A percentile compares a stretch with the other conserved stretches of the same genome.
phyloP scores from a whole-genome alignment of 2,797 vertebrate species.

The Sparidentex hasta region DNA sequence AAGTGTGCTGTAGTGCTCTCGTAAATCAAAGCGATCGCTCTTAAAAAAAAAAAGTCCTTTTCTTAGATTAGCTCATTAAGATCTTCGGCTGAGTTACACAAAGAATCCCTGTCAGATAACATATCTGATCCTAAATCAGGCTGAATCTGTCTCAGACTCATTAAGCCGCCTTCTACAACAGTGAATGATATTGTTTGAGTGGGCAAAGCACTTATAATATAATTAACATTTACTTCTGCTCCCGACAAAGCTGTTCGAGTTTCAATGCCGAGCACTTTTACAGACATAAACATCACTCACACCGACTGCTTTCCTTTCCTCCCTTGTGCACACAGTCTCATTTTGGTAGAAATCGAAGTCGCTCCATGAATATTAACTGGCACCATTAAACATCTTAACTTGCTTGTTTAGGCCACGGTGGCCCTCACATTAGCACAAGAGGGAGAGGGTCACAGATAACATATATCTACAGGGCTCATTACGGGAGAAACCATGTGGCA shows the following conservation, averaged over 20 bases:
- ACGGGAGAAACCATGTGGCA: conserved; percentile 19
- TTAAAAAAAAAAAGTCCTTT: conserved; percentile 1
- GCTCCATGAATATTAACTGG: conserved; percentile 24
- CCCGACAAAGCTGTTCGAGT: conserved; percentile 16
- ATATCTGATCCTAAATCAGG: neutral
- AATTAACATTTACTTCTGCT: conserved; percentile 12
- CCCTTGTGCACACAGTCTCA: conserved; percentile 20
- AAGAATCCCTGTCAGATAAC: neutral
- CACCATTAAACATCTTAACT: conserved; percentile 42
- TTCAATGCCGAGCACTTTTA: conserved; percentile 9
- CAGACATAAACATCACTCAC: conserved; percentile 32
- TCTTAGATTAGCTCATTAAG: neutral
- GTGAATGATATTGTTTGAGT: neutral
- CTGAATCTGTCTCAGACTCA: neutral
- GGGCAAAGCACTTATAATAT: conserved; percentile 1
- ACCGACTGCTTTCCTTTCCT: conserved; percentile 13
- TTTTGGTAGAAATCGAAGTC: conserved; percentile 20
- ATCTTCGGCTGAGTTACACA: neutral
- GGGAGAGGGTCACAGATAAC: neutral
- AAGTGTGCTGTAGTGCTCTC: no score
- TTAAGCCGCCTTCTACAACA: neutral
- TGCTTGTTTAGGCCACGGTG: conserved; percentile 40
- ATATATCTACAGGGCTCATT: conserved; percentile 37
- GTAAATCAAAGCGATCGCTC: neutral
- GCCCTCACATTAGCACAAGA: neutral